phyloP scores from a whole-genome alignment of 2,888 invertebrate species.

The Drosophila glabriapex region DNA sequence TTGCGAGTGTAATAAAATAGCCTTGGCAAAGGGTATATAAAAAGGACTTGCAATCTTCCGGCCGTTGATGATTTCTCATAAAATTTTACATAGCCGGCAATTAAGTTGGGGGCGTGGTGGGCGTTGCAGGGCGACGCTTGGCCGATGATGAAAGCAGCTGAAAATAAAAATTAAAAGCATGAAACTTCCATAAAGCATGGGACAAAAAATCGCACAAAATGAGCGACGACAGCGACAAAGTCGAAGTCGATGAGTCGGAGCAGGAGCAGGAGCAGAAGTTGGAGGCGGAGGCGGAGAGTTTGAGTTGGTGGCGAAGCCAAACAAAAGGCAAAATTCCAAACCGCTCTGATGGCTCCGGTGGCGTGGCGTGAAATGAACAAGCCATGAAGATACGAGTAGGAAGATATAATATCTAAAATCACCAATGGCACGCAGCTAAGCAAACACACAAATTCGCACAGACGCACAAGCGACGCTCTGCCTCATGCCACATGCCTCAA shows the following conservation, averaged over 20 bases:
- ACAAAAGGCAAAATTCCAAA: constrained; percentile 39
- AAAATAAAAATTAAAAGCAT: constrained; percentile 45
- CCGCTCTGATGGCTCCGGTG: constrained; percentile 11
- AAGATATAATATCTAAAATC: constrained; percentile 63
- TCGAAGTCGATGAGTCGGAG: constrained; percentile 3
- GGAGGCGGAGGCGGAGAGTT: constrained; percentile 9
- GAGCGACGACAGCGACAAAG: constrained; percentile 17
- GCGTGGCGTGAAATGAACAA: constrained; percentile 65
- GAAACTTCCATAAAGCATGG: constrained; percentile 60
- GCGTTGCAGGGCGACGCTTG: constrained; percentile 1
- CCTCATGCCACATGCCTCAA: constrained; percentile 16
- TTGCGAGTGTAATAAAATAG: constrained; percentile 1
- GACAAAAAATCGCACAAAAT: constrained; percentile 32
- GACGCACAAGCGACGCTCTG: constrained; percentile 5
- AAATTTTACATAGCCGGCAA: constrained; percentile 54
- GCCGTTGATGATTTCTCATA: constrained; percentile 36
- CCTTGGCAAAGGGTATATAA: constrained; percentile 20
- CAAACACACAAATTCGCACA: constrained; percentile 11
- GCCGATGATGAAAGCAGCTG: constrained; percentile 48
- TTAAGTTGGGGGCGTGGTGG: constrained; percentile 52
- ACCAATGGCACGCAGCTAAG: constrained; percentile 53
- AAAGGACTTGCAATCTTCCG: constrained; percentile 21
- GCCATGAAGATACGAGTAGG: constrained; percentile 51
- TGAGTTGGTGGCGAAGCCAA: constrained; percentile 18
- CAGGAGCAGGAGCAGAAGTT: constrained; percentile 13